Percentiles rank a stretch among this genome's conserved stretches.
These are phyloP conservation scores for Platerodrilus igneus DNA, from an alignment of 2,888 invertebrate species.

Conservation along the genomic window DNA sequence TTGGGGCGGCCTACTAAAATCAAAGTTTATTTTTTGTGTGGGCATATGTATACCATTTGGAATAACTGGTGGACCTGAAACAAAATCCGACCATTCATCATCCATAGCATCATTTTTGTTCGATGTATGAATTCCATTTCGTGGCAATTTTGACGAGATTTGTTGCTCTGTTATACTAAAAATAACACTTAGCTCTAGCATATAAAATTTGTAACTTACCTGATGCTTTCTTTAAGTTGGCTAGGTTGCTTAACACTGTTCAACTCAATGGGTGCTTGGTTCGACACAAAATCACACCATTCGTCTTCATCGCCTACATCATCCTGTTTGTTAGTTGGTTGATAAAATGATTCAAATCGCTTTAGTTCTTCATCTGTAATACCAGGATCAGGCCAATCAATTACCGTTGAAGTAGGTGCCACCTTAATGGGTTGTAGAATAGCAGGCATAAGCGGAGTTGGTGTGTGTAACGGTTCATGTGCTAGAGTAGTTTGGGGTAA, in stretches of 20 bases:
- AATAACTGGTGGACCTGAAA: conserved; percentile 43
- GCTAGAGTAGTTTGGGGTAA: conserved; percentile 11
- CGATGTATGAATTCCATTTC: conserved; percentile 40
- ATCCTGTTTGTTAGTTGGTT: conserved; percentile 6
- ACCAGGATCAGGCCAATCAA: conserved; percentile 63
- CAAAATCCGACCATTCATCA: conserved; percentile 56
- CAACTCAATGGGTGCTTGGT: conserved; percentile 24
- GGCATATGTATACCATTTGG: conserved; percentile 12
- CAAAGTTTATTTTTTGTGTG: conserved; percentile 13
- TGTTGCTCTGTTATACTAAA: conserved; percentile 6
- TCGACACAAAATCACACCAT: conserved; percentile 60
- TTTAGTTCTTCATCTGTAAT: conserved; percentile 43
- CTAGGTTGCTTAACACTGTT: conserved; percentile 7
- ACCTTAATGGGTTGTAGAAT: conserved; percentile 21
- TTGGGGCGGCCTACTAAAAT: conserved; percentile 18
- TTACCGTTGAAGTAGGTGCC: conserved; percentile 43
- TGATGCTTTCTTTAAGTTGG: too few species aligned
- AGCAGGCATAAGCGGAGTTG: conserved; percentile 32
- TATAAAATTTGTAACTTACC: conserved; percentile 9
- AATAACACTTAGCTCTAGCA: not conserved
- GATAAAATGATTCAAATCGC: conserved; percentile 39
- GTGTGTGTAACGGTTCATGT: conserved; percentile 26
- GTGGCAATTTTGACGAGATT: conserved; percentile 40
- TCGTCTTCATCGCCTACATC: conserved; percentile 50
- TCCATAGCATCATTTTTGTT: conserved; percentile 33